A percentile compares a stretch with the other conserved stretches of the same genome.
Conservation (phyloP, 2,113 vertebrate species). For the Elaphurus davidianus region DNA sequence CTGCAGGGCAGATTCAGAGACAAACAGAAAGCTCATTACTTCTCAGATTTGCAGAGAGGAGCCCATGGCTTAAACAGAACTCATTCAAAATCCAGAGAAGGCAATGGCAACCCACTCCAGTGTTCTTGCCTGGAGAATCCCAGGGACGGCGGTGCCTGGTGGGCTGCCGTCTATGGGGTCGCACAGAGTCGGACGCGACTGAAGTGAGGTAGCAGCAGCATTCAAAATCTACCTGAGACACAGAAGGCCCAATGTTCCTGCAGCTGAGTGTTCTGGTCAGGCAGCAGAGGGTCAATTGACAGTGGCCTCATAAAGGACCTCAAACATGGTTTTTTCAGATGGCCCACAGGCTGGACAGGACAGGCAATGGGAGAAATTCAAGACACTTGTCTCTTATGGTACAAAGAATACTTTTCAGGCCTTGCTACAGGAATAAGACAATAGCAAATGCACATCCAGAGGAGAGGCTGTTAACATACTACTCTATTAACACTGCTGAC, state of each 20-base stretch:
- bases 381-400: neutral
- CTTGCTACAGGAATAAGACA: neutral
- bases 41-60: neutral
- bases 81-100: neutral
- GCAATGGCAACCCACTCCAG: neutral
- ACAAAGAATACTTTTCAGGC: neutral
- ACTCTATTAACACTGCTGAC: neutral
- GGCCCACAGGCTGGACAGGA: neutral
- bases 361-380: neutral
- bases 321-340: neutral
- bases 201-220: neutral
- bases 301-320: neutral
- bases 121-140: neutral
- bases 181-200: rapidly evolving
- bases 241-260: neutral
- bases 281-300: neutral
- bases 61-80: neutral
- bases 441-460: neutral
- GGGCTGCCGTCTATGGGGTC: neutral
- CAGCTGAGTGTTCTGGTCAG: neutral
- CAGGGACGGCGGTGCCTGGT: neutral
- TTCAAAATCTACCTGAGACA: neutral
- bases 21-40: neutral
- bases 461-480: neutral
- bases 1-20: neutral